Base-by-base conservation (phyloP, 2,888 invertebrate genomes). In the Lymantria monacha region DNA sequence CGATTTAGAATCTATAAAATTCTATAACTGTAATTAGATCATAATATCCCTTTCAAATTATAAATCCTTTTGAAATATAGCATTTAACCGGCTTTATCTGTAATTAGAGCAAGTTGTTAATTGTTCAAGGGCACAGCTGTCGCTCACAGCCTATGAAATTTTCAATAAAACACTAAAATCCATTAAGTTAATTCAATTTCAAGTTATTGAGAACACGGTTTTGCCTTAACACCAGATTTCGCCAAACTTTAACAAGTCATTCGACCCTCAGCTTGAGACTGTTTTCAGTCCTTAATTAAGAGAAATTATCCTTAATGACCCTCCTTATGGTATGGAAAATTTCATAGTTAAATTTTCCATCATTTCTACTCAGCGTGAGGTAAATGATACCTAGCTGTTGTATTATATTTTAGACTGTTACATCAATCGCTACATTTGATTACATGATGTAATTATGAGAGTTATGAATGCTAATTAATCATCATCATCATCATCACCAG, bases 111-210 rank as follows among this genome's bases (percentile, higher is more conserved):
- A 30, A 46, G 42, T 43, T 22, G 15, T 46, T 43, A 51, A 54
- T 52, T 45, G 48, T 48, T 48, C n/a, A 42, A 15, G 12, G 12
- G 36, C 42, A 42, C 62, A 63, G 66, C 42, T 63, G 63, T 47
- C 36, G 31, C 42, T 14, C 48, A 59, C 55, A 44, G 48, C 59
- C 47, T 42, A 30, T 50, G 38, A 53, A 53, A 53, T 49, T 47
- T 51, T 36, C 52, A 46, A 54, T 46, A 59, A 63, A 47, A 51
- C 33, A 44, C 46, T 38, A 22, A 13, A 46, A 43, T 46, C 30
- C 14, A 42, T 42, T 46, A 42, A 46, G 14, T 11, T 46, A 46
- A 11, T 50, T 30, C 13, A 15, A 30, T 41, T 45, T 10, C 14
- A 37, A 42, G 30, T 37, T 45, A 50, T 44, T 30, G 9, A 30